phyloP scores from a whole-genome alignment of 2,888 invertebrate genomes.

The Sminthurides aquaticus region DNA sequence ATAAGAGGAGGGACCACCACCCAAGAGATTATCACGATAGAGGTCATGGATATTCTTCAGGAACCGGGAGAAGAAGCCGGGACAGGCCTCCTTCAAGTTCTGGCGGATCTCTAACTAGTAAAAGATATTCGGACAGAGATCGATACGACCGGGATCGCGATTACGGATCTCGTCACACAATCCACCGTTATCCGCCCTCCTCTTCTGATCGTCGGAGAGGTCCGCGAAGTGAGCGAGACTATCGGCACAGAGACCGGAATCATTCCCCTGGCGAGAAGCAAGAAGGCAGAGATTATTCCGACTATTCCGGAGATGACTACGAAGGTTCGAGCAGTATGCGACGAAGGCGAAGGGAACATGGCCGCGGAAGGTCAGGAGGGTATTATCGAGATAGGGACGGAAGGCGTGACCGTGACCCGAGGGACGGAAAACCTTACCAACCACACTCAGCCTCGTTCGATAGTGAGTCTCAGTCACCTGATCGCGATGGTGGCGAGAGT shows the following conservation, averaged over 20 bases:
- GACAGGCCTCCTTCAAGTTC: constrained; percentile 7
- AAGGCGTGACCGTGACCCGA: constrained; percentile 21
- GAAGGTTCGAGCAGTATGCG: not conserved
- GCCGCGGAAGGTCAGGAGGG: not conserved
- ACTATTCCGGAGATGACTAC: constrained; percentile 32
- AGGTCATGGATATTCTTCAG: not conserved
- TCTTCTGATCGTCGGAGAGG: not conserved
- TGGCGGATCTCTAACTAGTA: not conserved
- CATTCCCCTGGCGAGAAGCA: not conserved
- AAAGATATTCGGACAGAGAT: constrained; percentile 12
- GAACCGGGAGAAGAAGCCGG: not conserved
- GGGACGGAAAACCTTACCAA: constrained; percentile 25
- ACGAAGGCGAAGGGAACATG: constrained; percentile 9
- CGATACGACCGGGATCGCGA: constrained; percentile 13
- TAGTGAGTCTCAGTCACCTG: constrained; percentile 36
- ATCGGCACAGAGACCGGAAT: not conserved
- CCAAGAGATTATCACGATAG: constrained; percentile 3
- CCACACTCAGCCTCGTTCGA: constrained; percentile 41
- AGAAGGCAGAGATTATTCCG: constrained; percentile 31
- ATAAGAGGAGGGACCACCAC: constrained; percentile 35
- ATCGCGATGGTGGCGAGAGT: constrained; percentile 12
- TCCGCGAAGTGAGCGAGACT: not conserved
- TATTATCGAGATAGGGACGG: not conserved
- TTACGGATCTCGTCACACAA: constrained; percentile 3
- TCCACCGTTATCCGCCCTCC: not conserved